Base-by-base conservation (phyloP, 2,888 invertebrate genomes). In the Ecdyonurus torrentis region DNA sequence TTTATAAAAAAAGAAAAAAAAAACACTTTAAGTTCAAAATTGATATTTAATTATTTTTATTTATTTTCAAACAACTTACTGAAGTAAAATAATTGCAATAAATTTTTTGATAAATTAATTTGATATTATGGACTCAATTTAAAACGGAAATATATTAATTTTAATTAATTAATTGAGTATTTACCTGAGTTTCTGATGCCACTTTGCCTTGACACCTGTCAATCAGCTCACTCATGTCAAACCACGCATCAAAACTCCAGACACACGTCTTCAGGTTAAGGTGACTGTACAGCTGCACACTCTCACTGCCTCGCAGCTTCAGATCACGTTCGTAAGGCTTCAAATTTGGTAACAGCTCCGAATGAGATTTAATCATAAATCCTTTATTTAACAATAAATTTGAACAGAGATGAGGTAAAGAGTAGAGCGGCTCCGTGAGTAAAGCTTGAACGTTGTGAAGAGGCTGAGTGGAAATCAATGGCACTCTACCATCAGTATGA, bases 171-270 rank as follows among this genome's bases (percentile, higher is more conserved):
- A n/a, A n/a, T n/a, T n/a, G n/a, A n/a, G n/a, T n/a, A 63, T 64
- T 64, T 64, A 70, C 70, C 67, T 70, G 67, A 63, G 73, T 74
- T 66, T 75, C 73, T 2, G 75, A 72, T 10, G 72, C 70, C n/a
- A 75, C 71, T 23, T 70, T 68, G 50, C 75, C 76, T 7, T 74
- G 75, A 69, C 76, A 76, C 2, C 71, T 67, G 65, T 76, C 73
- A 23, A 75, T 71, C 61, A 76, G 68, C 63, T 76, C 74, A 1
- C 73, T 70, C 72, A 76, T 73, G 64, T 73, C 71, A 68, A 72
- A 76, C 73, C 72, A 75, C 23, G 74, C 75, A 65, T 73, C 72
- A 67, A 76, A 76, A 37, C 67, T 71, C 76, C 76, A 76, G 53
- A 71, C 66, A 65, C 76, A 76, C 15, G 68, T 70, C 63, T 73